Conservation (phyloP, 2,797 vertebrate species). For the Eremophila alpestris region DNA sequence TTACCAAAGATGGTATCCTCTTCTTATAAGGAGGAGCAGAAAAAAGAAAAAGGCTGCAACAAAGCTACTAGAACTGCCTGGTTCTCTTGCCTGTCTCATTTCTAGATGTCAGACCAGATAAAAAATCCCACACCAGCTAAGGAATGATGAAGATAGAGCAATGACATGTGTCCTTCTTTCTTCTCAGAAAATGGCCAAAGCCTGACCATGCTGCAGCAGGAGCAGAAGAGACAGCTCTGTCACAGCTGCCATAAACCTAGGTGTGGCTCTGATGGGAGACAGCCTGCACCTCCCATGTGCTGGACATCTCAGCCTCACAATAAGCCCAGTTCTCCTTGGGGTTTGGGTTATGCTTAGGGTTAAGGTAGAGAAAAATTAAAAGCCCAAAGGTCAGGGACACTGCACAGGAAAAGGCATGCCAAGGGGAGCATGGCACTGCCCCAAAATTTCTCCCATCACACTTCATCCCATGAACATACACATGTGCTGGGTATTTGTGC, state of each 20-base stretch:
- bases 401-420: not conserved
- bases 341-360: not conserved
- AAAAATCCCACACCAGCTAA: not conserved
- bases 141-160: not conserved
- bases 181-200: not conserved
- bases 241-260: not conserved
- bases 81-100: not conserved
- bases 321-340: not conserved
- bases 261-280: not conserved
- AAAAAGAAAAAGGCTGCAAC: not conserved
- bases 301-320: not conserved
- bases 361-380: not conserved
- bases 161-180: not conserved
- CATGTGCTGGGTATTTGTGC: not conserved
- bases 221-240: not conserved
- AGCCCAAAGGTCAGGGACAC: not conserved
- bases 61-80: not conserved
- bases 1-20: not conserved
- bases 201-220: accelerated
- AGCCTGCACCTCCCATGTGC: not conserved
- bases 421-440: not conserved
- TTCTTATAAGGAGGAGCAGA: not conserved
- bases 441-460: not conserved
- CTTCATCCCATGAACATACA: not conserved
- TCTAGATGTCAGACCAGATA: not conserved